phyloP scores from a whole-genome alignment of 2,113 vertebrate genomes.

The Cochlearius cochlearius region DNA sequence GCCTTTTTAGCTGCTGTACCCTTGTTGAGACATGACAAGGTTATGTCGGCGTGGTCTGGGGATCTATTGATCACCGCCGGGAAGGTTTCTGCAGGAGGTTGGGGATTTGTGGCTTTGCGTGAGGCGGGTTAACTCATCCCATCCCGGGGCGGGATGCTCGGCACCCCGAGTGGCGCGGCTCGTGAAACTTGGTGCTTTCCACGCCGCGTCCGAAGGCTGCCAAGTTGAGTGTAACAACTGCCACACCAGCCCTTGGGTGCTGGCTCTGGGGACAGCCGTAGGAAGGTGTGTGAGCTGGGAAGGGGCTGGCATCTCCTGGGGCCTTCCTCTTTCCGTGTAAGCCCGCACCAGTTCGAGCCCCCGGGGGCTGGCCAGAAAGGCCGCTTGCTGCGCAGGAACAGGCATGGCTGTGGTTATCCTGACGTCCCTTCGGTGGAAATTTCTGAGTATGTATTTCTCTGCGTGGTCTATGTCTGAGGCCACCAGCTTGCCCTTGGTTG shows the following conservation, averaged over 20 bases:
- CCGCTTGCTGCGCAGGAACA: not conserved
- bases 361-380: not conserved
- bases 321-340: not conserved
- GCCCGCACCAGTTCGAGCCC: accelerated
- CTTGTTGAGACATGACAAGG: slow-evolving; percentile 81
- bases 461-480: not conserved
- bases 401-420: not conserved
- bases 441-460: not conserved
- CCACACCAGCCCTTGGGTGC: slow-evolving; percentile 6
- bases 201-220: not conserved
- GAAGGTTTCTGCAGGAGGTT: slow-evolving; percentile 71
- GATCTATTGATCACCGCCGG: slow-evolving; percentile 80
- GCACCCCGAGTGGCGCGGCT: not conserved
- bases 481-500: not conserved
- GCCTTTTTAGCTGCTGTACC: slow-evolving; percentile 71
- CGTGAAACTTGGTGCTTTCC: not conserved
- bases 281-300: not conserved
- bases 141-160: not conserved
- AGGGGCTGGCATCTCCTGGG: not conserved
- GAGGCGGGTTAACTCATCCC: slow-evolving; percentile 66
- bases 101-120: slow-evolving; percentile 70
- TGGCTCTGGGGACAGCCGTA: not conserved
- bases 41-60: slow-evolving; percentile 77
- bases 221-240: slow-evolving; percentile 15
- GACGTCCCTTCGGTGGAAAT: not conserved